Evolutionary conservation across 2,888 invertebrate species (phyloP).

Genomic region (Uropetala carovei): DNA sequence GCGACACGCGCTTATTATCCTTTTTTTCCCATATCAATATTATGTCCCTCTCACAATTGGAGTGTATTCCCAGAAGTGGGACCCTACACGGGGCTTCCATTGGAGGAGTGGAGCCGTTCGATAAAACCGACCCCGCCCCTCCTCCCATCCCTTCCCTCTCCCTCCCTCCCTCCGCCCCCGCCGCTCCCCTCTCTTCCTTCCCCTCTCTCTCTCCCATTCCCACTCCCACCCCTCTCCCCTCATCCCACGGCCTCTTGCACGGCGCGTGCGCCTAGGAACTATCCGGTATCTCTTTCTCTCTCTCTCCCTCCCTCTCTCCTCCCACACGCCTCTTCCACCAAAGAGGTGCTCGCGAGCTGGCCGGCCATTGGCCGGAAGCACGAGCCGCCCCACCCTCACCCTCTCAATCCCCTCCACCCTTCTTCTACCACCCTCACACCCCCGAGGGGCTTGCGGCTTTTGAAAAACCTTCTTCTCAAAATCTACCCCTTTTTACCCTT

Average conservation of each 20-base stretch:
- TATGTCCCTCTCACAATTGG: background rate
- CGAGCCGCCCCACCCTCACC: background rate
- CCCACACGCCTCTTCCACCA: background rate
- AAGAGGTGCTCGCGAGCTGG: background rate
- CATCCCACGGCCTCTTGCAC: background rate
- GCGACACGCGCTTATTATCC: background rate
- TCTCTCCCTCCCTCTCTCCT: background rate
- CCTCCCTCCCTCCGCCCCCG: background rate
- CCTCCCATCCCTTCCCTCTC: no score
- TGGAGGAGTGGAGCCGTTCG: background rate
- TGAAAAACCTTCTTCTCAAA: background rate
- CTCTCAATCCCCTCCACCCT: background rate
- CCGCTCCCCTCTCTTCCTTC: background rate
- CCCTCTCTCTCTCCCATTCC: background rate
- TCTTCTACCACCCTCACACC: background rate
- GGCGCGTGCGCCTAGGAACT: background rate
- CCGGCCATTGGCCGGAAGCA: background rate
- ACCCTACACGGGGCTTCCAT: background rate
- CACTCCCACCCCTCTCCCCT: background rate
- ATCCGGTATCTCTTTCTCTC: no score
- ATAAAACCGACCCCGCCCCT: slow-evolving; percentile 21
- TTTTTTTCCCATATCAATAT: slow-evolving; percentile 4
- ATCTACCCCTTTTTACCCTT: background rate
- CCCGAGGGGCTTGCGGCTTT: background rate
- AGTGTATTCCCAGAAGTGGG: background rate